A percentile compares a stretch with the other conserved stretches of the same genome.
Evolutionary conservation across 2,888 invertebrate species (phyloP).

Genomic region (Trachelus tabidus): DNA sequence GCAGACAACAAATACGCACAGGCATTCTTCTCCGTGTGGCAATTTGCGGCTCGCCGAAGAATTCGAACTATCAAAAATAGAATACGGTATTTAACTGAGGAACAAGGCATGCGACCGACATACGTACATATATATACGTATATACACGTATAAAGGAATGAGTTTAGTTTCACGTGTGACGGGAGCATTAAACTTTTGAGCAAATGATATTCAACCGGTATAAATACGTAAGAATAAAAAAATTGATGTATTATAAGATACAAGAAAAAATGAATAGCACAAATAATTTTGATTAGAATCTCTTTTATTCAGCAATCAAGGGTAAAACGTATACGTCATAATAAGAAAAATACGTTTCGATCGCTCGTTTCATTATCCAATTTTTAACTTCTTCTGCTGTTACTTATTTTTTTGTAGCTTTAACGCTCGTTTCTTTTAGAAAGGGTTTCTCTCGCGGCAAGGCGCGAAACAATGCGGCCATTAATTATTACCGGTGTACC

Average conservation of each 20-base stretch:
- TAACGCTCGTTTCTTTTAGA: not conserved
- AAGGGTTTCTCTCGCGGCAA: constrained; percentile 6
- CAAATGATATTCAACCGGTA: not conserved
- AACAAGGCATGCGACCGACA: not conserved
- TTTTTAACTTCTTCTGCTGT: not conserved
- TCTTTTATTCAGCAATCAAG: not conserved
- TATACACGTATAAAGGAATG: not conserved
- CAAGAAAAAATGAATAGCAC: not conserved
- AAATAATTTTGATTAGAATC: not conserved
- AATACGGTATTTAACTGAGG: not conserved
- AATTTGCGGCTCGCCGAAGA: constrained; percentile 5
- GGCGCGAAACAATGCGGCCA: constrained; percentile 40
- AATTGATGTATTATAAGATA: not conserved
- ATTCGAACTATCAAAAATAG: constrained; percentile 9
- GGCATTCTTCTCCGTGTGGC: constrained; percentile 9
- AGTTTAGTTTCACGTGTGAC: not conserved
- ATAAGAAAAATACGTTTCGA: constrained; percentile 7
- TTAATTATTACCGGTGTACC: constrained; percentile 38
- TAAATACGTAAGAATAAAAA: not conserved
- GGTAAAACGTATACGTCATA: not conserved
- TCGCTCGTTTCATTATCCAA: not conserved
- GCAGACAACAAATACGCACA: constrained; percentile 4
- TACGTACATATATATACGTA: not conserved
- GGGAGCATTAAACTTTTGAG: not conserved
- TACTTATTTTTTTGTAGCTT: not conserved